phyloP scores from a whole-genome alignment of 2,888 invertebrate genomes.

The Cabera pusaria region DNA sequence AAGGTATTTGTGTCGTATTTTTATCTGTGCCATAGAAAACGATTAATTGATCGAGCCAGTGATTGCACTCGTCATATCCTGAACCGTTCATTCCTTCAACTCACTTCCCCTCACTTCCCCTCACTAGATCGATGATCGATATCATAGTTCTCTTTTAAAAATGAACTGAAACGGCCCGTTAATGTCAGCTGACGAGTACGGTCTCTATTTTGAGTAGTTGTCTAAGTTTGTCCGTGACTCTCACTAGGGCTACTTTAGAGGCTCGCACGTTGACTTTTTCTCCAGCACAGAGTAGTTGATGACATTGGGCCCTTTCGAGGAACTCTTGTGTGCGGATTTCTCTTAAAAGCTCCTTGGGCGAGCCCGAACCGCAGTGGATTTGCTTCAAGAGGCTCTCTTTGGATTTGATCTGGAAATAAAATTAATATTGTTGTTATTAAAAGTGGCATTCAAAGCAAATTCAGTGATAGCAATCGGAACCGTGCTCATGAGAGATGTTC shows the following conservation, averaged over 20 bases:
- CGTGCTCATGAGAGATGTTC: too few species aligned
- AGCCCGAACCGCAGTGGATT: conserved; percentile 85
- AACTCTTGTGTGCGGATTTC: conserved; percentile 92
- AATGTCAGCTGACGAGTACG: conserved; percentile 86
- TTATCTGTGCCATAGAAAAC: too few species aligned
- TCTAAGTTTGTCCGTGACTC: conserved; percentile 92
- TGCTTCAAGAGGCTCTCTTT: conserved; percentile 91
- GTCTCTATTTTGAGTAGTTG: conserved; percentile 92
- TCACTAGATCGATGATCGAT: too few species aligned
- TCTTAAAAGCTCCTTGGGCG: conserved; percentile 77
- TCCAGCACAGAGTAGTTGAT: conserved; percentile 90
- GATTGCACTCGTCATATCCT: too few species aligned
- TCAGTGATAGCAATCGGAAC: too few species aligned
- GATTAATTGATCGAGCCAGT: too few species aligned
- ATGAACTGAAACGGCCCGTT: conserved; percentile 20
- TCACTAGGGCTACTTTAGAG: conserved; percentile 91
- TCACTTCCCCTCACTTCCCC: too few species aligned
- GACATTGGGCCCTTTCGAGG: conserved; percentile 90
- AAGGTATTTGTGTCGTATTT: too few species aligned
- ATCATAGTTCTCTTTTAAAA: too few species aligned
- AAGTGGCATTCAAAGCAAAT: too few species aligned
- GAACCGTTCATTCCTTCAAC: too few species aligned
- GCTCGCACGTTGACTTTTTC: conserved; percentile 91
- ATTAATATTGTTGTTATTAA: too few species aligned
- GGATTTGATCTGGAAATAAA: conserved; percentile 87